phyloP scores from a whole-genome alignment of 2,888 invertebrate species.

The Athetis lepigone region DNA sequence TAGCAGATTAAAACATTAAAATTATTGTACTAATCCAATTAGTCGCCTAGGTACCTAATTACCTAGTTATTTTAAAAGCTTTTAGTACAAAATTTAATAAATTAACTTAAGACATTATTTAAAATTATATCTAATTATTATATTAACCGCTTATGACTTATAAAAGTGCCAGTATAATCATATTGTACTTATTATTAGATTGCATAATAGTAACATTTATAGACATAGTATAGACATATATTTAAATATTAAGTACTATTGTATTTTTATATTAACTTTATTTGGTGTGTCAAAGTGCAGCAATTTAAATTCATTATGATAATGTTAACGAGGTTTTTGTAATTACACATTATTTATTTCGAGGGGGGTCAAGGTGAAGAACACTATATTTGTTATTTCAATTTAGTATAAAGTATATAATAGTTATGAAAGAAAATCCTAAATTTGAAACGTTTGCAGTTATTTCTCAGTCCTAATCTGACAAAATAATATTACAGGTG shows the following conservation, averaged over 20 bases:
- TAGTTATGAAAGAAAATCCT: no score
- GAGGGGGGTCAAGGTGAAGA: neutral
- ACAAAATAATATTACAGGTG: no score
- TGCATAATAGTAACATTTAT: slow-evolving; percentile 24
- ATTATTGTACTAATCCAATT: neutral
- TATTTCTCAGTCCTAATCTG: no score
- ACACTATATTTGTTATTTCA: neutral
- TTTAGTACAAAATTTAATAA: slow-evolving; percentile 45
- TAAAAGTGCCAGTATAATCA: slow-evolving; percentile 41
- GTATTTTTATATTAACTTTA: slow-evolving; percentile 25
- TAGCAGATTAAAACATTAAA: neutral
- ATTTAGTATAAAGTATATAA: neutral
- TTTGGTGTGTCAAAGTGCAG: slow-evolving; percentile 10
- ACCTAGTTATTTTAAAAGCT: slow-evolving; percentile 15
- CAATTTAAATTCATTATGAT: neutral
- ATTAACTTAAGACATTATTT: neutral
- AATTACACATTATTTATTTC: neutral
- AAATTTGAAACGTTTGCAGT: no score
- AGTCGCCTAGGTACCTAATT: slow-evolving; percentile 1
- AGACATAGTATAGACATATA: slow-evolving; percentile 10
- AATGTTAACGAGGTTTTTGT: neutral
- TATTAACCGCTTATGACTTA: slow-evolving; percentile 43
- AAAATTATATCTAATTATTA: neutral
- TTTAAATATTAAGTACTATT: slow-evolving; percentile 22
- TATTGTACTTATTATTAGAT: slow-evolving; percentile 6